Conservation (phyloP, 2,888 invertebrate species). For the Idaea aversata region DNA sequence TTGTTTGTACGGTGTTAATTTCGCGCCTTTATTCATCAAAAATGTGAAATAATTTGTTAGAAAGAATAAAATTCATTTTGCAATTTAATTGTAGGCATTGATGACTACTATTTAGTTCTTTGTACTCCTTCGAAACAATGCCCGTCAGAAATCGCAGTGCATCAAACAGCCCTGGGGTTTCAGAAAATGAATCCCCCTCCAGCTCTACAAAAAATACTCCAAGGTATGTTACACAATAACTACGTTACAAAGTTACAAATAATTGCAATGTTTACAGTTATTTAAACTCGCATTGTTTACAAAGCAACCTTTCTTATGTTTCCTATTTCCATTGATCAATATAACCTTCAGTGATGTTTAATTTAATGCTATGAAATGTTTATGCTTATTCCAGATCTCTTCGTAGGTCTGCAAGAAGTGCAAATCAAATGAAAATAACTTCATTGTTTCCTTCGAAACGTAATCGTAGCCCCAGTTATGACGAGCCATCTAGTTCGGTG, state of each 20-base stretch:
- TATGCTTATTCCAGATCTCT: constrained; percentile 29
- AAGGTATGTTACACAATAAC: constrained; percentile 11
- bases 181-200: constrained; percentile 26
- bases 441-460: constrained; percentile 52
- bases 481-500: constrained; percentile 16
- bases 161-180: constrained; percentile 24
- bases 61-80: background rate
- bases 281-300: background rate
- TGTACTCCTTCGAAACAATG: constrained; percentile 22
- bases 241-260: background rate
- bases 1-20: background rate
- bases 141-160: constrained; percentile 35
- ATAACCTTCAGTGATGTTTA: no score
- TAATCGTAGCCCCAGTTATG: constrained; percentile 39
- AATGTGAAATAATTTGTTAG: background rate
- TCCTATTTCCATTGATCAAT: background rate
- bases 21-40: background rate
- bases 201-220: constrained; percentile 10
- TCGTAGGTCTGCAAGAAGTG: constrained; percentile 35
- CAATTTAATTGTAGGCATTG: background rate
- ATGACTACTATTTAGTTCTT: background rate
- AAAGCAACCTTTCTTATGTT: background rate
- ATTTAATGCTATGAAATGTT: background rate
- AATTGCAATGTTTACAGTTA: background rate
- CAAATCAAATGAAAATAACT: constrained; percentile 48